phyloP scores from a whole-genome alignment of 2,888 invertebrate species.

The Zelleria hepariella region DNA sequence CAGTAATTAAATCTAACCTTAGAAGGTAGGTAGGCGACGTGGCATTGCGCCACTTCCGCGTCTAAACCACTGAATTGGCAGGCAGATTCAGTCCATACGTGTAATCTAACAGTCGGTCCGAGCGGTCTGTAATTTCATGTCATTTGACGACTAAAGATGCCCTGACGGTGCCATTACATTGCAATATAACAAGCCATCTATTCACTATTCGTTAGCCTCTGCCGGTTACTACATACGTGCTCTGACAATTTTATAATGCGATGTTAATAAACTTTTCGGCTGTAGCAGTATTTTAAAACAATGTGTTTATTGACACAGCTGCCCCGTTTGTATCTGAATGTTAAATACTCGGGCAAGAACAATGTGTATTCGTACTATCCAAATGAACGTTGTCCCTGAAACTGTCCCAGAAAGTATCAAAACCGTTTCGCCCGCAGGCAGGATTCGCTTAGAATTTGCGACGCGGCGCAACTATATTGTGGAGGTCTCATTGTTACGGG shows the following conservation, averaged over 20 bases:
- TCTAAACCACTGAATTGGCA: constrained; percentile 17
- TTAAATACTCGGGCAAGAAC: background rate
- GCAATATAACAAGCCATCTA: background rate
- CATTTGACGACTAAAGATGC: background rate
- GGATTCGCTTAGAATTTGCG: constrained; percentile 8
- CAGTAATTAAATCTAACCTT: background rate
- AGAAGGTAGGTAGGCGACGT: constrained; percentile 32
- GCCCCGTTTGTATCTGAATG: background rate
- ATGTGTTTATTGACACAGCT: background rate
- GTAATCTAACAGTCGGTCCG: constrained; percentile 22
- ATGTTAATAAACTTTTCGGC: background rate
- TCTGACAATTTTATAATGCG: background rate
- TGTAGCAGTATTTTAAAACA: background rate
- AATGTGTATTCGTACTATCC: background rate
- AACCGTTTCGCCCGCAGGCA: background rate
- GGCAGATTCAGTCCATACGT: constrained; percentile 22
- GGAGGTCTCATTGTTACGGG: constrained; percentile 45
- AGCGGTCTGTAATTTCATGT: background rate
- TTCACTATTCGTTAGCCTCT: too few species aligned
- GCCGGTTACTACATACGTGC: background rate
- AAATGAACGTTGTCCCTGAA: background rate
- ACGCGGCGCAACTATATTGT: constrained; percentile 17
- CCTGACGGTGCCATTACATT: background rate
- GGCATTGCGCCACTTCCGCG: constrained; percentile 38
- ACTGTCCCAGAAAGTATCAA: background rate